Base-by-base conservation (phyloP, 2,888 invertebrate genomes). In the Venustoraphidia nigricollis region DNA sequence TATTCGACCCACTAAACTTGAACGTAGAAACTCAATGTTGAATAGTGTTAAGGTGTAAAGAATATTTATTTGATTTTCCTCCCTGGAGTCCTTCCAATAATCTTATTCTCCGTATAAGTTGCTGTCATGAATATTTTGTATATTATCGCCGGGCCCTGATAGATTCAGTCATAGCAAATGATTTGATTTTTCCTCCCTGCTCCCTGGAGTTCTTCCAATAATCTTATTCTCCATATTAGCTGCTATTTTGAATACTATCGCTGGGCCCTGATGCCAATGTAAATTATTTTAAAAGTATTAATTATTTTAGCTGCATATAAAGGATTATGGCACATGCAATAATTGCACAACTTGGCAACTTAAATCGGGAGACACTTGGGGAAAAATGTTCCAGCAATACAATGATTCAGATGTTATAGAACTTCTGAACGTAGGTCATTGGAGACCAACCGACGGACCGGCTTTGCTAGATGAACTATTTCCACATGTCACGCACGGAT, bases 401-500 rank as follows among this genome's bases (percentile, higher is more conserved):
- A 47, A 47, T 45, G 54, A 54, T 14, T 48, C 50, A 2, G 53
- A 50, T n/a, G 40, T 10, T 14, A 59, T 61, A 5, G 59, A 66
- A 40, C 54, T 74, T 36, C 56, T 73, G 10, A 58, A 80, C 60
- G 78, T 83, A 2, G 90, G 87, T 1, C 70, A 64, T 36, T 91
- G 91, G 91, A 75, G 77, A 50, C 81, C 86, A 0, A 72, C 77
- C 36, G 73, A 78, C 52, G 89, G 88, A 0, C 69, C 80, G 35
- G 68, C 71, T 39, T 72, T 82, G 53, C 67, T 67, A 0, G 88
- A 90, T 59, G 74, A 76, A 10, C 62, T 89, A 36, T 91, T 91
- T 65, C 87, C 89, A 0, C 89, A 91, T 59, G 72, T 83, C 0
- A 73, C 72, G 1, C 81, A 90, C 52, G 85, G 87, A 9, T 91